Percentiles rank a stretch among this genome's conserved stretches.
phyloP scores from a whole-genome alignment of 2,113 vertebrate genomes.

The Calypte anna region DNA sequence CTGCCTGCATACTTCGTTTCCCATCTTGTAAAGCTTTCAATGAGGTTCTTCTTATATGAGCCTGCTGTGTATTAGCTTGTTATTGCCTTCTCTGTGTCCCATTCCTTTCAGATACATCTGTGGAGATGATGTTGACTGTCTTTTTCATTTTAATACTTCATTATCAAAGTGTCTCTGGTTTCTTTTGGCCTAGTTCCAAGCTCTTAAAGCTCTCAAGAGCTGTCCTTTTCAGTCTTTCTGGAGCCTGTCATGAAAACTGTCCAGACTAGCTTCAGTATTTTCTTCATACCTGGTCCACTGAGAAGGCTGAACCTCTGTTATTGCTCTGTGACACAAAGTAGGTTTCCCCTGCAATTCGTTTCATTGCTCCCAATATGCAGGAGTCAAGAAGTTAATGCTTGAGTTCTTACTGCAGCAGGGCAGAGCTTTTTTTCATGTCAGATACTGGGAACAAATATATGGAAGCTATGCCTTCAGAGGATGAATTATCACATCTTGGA shows the following conservation, averaged over 20 bases:
- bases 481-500: not conserved
- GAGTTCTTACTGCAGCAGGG: not conserved
- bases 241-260: not conserved
- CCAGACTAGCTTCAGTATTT: not conserved
- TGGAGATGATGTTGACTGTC: not conserved
- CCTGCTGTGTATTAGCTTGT: not conserved
- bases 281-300: not conserved
- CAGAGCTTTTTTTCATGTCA: not conserved
- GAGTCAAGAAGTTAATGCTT: not conserved
- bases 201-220: not conserved
- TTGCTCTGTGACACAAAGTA: not conserved
- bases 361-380: not conserved
- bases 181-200: not conserved
- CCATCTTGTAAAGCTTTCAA: not conserved
- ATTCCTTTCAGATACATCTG: not conserved
- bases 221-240: not conserved
- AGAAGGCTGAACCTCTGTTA: not conserved
- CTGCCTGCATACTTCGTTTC: not conserved
- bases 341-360: not conserved
- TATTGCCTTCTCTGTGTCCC: not conserved
- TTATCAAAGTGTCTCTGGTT: not conserved
- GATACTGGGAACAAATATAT: not conserved
- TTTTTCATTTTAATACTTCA: not conserved
- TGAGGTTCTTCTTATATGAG: not conserved
- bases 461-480: not conserved